phyloP scores from a whole-genome alignment of 2,888 invertebrate species.

The Bombylius major region DNA sequence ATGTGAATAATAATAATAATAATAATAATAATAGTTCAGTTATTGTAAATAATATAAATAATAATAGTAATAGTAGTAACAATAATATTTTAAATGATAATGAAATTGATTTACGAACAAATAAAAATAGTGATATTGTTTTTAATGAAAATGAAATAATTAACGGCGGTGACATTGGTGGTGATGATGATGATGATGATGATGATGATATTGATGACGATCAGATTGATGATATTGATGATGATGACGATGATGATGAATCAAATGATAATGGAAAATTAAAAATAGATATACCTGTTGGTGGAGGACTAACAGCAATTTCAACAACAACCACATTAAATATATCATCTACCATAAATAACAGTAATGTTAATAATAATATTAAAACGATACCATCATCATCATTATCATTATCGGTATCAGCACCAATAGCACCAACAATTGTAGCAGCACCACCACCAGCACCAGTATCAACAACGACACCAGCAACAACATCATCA shows the following conservation, averaged over 20 bases:
- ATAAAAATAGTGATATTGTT: slow-evolving; percentile 7
- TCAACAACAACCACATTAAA: too few species aligned
- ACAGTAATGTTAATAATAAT: too few species aligned
- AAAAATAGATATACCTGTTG: too few species aligned
- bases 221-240: too few species aligned
- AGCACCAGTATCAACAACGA: too few species aligned
- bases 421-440: slow-evolving; percentile 1
- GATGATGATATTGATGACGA: not conserved
- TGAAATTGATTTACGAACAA: slow-evolving; percentile 10
- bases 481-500: too few species aligned
- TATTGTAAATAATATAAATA: not conserved
- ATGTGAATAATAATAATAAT: not conserved
- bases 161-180: slow-evolving; percentile 1
- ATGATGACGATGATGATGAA: not conserved
- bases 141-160: slow-evolving; percentile 10
- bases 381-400: too few species aligned
- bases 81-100: slow-evolving; percentile 4
- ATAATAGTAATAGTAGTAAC: slow-evolving; percentile 5
- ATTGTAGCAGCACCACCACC: not conserved
- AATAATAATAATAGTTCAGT: not conserved
- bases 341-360: too few species aligned
- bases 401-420: too few species aligned
- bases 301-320: too few species aligned
- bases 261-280: not conserved
- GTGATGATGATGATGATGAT: not conserved